These are phyloP conservation scores for Lophius americanus DNA, from an alignment of 2,797 vertebrate species.

Conservation along the genomic window DNA sequence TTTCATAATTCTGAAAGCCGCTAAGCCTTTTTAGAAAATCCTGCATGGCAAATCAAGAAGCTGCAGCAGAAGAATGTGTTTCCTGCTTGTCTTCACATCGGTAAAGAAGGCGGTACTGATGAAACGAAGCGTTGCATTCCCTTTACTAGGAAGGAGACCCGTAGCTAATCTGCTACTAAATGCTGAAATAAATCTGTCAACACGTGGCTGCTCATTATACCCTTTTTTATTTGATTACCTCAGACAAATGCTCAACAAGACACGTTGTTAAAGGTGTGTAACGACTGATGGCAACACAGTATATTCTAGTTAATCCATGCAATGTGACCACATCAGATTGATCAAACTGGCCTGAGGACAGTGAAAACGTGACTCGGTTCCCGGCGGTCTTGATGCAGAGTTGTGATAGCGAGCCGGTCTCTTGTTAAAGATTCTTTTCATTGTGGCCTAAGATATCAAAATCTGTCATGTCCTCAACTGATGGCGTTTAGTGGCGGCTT, in stretches of 20 bases:
- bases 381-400: constrained; percentile 9
- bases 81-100: constrained; percentile 19
- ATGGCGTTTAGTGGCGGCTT: constrained; percentile 52
- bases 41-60: constrained; percentile 13
- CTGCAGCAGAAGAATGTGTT: neutral
- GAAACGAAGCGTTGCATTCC: constrained; percentile 36
- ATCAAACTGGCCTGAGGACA: constrained; percentile 26
- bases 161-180: constrained; percentile 44
- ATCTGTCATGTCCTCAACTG: constrained; percentile 46
- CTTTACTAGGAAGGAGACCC: constrained; percentile 35
- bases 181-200: constrained; percentile 40
- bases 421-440: constrained; percentile 23
- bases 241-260: constrained; percentile 8
- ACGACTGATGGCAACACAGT: constrained; percentile 19
- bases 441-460: constrained; percentile 30
- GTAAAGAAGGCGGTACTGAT: constrained; percentile 33
- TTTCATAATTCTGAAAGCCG: constrained; percentile 36
- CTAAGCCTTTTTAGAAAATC: constrained; percentile 24
- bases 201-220: constrained; percentile 17
- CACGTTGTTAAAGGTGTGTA: neutral
- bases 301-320: neutral
- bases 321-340: constrained; percentile 14
- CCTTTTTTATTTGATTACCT: constrained; percentile 23
- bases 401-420: constrained; percentile 8
- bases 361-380: constrained; percentile 41